These are phyloP conservation scores for Petaurus breviceps DNA, from an alignment of 2,113 vertebrate genomes.

Conservation along the genomic window DNA sequence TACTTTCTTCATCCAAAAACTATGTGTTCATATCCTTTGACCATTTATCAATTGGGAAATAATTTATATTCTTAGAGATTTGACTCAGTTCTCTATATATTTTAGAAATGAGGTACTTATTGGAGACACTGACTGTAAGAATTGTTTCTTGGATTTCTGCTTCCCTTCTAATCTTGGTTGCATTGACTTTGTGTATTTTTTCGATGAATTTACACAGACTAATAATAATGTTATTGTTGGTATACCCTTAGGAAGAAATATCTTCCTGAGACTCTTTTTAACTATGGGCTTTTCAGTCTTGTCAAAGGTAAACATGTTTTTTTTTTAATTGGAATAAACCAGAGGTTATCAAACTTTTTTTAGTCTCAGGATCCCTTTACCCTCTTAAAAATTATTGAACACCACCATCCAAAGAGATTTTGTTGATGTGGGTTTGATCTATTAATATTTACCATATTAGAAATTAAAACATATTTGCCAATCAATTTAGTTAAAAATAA, in stretches of 20 bases:
- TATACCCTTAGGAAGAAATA: neutral
- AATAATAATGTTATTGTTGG: neutral
- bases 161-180: too few relatives aligned
- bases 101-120: too few relatives aligned
- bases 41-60: too few relatives aligned
- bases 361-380: neutral
- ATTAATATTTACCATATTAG: neutral
- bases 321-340: neutral
- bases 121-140: too few relatives aligned
- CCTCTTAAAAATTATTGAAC: neutral
- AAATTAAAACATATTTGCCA: neutral
- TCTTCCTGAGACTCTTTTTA: neutral
- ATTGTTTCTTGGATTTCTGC: too few relatives aligned
- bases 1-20: too few relatives aligned
- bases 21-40: too few relatives aligned
- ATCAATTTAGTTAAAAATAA: neutral
- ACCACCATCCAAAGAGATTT: neutral
- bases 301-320: neutral
- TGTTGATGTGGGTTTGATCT: neutral
- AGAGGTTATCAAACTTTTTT: neutral
- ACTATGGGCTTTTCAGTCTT: neutral
- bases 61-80: too few relatives aligned
- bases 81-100: too few relatives aligned
- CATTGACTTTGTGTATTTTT: too few relatives aligned
- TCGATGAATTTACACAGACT: neutral